Evolutionary conservation across 1,140 invertebrate genomes (phyloP).

Genomic region (Aphidius ervi): DNA sequence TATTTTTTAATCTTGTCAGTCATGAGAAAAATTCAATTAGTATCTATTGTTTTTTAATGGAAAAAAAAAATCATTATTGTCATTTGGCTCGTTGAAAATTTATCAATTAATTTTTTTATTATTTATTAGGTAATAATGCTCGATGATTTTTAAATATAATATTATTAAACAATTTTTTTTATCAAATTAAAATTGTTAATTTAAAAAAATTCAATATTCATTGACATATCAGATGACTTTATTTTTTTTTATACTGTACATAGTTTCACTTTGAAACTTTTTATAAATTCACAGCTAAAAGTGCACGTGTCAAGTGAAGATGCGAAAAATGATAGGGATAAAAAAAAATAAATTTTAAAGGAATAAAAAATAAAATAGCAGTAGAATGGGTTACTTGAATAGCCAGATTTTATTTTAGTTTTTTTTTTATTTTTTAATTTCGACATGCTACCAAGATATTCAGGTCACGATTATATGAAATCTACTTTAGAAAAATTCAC

Average conservation of each 20-base stretch:
- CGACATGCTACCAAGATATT: conserved; percentile 25
- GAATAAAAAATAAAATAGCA: not conserved
- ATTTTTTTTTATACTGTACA: too few species aligned
- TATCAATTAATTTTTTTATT: not conserved
- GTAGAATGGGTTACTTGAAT: not conserved
- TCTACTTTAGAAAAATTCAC: conserved; percentile 1
- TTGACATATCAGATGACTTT: too few species aligned
- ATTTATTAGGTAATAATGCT: not conserved
- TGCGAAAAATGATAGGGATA: not conserved
- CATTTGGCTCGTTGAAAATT: not conserved
- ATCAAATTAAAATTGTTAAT: too few species aligned
- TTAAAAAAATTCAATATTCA: too few species aligned
- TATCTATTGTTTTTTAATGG: not conserved
- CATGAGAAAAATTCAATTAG: conserved; percentile 10
- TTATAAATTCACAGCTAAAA: too few species aligned
- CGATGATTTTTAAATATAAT: too few species aligned
- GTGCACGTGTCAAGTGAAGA: not conserved
- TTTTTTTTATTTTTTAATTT: conserved; percentile 21
- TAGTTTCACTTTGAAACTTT: too few species aligned
- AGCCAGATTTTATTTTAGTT: not conserved
- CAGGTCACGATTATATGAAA: conserved; percentile 24
- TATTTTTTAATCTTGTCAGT: conserved; percentile 2
- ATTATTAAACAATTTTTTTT: too few species aligned
- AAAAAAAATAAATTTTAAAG: not conserved
- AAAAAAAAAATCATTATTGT: conserved; percentile 3